These are phyloP conservation scores for Entomobrya multifasciata DNA, from an alignment of 2,888 invertebrate species.

Conservation along the genomic window DNA sequence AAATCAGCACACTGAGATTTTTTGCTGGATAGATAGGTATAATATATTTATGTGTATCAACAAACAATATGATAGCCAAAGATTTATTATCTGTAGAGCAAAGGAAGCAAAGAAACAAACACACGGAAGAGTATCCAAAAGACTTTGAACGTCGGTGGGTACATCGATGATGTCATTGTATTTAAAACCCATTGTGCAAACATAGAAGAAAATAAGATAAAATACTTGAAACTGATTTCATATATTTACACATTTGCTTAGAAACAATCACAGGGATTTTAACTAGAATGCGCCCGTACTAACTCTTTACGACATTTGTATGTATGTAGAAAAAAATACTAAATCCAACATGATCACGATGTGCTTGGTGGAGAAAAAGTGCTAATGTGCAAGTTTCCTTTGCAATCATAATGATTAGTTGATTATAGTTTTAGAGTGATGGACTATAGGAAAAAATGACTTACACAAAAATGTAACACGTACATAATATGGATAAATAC, in stretches of 20 bases:
- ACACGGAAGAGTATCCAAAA: constrained; percentile 54
- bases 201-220: not conserved
- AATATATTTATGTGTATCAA: not conserved
- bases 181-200: constrained; percentile 35
- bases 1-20: constrained; percentile 43
- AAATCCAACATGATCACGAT: too few species aligned
- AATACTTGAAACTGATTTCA: not conserved
- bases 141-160: too few species aligned
- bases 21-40: too few species aligned
- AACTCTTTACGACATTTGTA: too few species aligned
- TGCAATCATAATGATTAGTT: not conserved
- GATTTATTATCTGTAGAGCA: constrained; percentile 21
- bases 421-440: too few species aligned
- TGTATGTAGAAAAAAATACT: too few species aligned
- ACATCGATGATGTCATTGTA: constrained; percentile 44
- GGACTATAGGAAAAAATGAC: too few species aligned
- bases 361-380: constrained; percentile 20
- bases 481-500: too few species aligned
- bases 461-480: too few species aligned
- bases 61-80: not conserved
- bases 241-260: too few species aligned
- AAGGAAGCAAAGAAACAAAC: constrained; percentile 52
- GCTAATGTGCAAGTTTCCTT: constrained; percentile 36
- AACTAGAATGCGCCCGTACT: too few species aligned
- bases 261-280: too few species aligned